phyloP scores from a whole-genome alignment of 2,797 vertebrate genomes.

The Sciaenops ocellatus region DNA sequence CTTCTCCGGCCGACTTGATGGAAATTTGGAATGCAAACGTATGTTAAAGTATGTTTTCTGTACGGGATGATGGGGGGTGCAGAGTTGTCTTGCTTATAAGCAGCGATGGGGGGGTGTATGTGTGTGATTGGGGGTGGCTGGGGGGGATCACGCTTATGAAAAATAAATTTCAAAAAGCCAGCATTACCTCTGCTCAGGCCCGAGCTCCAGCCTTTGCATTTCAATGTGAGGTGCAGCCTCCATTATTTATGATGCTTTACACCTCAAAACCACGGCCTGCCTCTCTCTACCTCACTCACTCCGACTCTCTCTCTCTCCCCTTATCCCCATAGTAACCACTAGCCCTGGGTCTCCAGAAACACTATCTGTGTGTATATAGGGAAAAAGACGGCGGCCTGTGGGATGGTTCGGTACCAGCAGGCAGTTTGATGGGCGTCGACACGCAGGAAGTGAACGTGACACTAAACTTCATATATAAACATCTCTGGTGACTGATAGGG shows the following conservation, averaged over 20 bases:
- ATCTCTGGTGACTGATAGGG: not conserved
- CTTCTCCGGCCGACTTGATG: conserved; percentile 51
- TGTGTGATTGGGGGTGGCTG: conserved; percentile 34
- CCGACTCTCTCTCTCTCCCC: conserved; percentile 54
- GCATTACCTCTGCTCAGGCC: conserved; percentile 85
- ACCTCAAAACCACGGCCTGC: conserved; percentile 84
- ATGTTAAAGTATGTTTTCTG: conserved; percentile 68
- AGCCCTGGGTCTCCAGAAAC: conserved; percentile 64
- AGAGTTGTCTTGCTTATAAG: conserved; percentile 46
- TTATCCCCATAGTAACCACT: conserved; percentile 87
- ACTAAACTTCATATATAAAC: conserved; percentile 27
- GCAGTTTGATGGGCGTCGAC: conserved; percentile 30
- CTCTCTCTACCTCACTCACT: conserved; percentile 62
- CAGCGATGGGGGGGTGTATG: conserved; percentile 39
- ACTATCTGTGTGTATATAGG: conserved; percentile 18
- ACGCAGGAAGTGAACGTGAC: conserved; percentile 5
- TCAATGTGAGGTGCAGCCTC: conserved; percentile 86
- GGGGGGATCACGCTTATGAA: conserved; percentile 78
- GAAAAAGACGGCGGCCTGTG: conserved; percentile 28
- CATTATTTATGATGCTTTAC: conserved; percentile 89
- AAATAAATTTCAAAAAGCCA: conserved; percentile 88
- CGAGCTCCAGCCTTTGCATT: conserved; percentile 86
- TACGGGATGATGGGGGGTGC: conserved; percentile 8
- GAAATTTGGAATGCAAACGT: conserved; percentile 72
- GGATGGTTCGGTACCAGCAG: conserved; percentile 31